Evolutionary conservation across 1,140 invertebrate genomes (phyloP), one percentile per base, ranked within the genome.

Genomic region (Rhagoletis pomonella): DNA sequence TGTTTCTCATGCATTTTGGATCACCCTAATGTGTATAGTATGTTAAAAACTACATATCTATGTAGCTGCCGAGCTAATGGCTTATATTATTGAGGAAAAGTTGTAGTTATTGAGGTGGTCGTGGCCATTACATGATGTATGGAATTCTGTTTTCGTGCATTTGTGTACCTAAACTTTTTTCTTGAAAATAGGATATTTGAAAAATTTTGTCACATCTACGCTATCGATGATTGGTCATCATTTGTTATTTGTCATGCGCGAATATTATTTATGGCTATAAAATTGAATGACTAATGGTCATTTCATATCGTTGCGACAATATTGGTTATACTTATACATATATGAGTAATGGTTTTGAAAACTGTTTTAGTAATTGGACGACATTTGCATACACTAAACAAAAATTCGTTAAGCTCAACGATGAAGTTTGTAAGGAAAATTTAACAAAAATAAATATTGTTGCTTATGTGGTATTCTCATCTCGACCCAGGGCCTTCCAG

Each of bases 41-140:
- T 29, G 29, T 29, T 29, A 29, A 29, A 29, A 29, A 29, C 29
- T 29, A 2, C 50, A 55, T 55, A 10, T 10, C 67, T 42, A 73
- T 44, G 7, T 73, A 73, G 29, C 69, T 47, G 19, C 14, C 73
- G 9, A 55, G n/a, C 5, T 81, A 50, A 81, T 55, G n/a, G 3
- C 73, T 55, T n/a, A 55, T 9, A 12, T 55, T 58, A 81, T 81
- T 81, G 73, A 81, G 73, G 6, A 81, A 58, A 81, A 77, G 44
- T 77, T 77, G 69, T 14, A 77, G 47, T 7, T 81, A 73, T 44
- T 47, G 67, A 3, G 1, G 39, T 29, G 29, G 29, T 29, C 29
- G 12, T 42, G 44, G 14, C 12, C 29, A 17, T 67, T 10, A 39
- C 12, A 73, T 73, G 67, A 73, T 47, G 42, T 73, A 73, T 44